A percentile compares a stretch with the other conserved stretches of the same genome.
Evolutionary conservation across 2,888 invertebrate genomes (phyloP).

Genomic region (Pasiphila rectangulata): DNA sequence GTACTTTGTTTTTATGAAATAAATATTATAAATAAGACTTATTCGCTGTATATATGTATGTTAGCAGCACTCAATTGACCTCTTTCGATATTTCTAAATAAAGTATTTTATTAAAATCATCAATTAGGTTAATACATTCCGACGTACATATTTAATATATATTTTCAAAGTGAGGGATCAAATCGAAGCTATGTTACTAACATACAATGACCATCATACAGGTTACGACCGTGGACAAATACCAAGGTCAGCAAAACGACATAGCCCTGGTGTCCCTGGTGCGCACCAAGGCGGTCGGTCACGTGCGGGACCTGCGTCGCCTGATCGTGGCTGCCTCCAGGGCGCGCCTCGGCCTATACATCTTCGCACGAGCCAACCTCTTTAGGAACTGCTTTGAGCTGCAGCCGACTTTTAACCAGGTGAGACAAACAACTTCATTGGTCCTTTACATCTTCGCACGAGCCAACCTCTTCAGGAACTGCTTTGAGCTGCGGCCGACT

Average conservation of each 20-base stretch:
- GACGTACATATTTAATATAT: no score
- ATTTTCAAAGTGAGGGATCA: no score
- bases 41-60: no score
- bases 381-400: slow-evolving; percentile 99
- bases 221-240: slow-evolving; percentile 98
- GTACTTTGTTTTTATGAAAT: no score
- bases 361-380: slow-evolving; percentile 94
- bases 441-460: slow-evolving; percentile 97
- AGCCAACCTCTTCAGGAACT: slow-evolving; percentile 95
- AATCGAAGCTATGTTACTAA: no score
- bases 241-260: slow-evolving; percentile 99
- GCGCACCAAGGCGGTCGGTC: slow-evolving; percentile 97
- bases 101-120: no score
- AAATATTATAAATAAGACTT: no score
- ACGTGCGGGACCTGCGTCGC: slow-evolving; percentile 96
- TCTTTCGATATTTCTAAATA: no score
- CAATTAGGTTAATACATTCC: no score
- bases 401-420: slow-evolving; percentile 96
- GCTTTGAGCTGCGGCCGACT: slow-evolving; percentile 97
- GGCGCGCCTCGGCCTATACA: slow-evolving; percentile 96
- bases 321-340: slow-evolving; percentile 99
- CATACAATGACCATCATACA: no score
- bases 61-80: no score
- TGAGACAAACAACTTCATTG: no score
- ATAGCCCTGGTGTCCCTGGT: slow-evolving; percentile 97